Percentiles rank a stretch among this genome's conserved stretches.
Conservation (phyloP, 1,140 invertebrate genomes). For the Heliothis subflexa region DNA sequence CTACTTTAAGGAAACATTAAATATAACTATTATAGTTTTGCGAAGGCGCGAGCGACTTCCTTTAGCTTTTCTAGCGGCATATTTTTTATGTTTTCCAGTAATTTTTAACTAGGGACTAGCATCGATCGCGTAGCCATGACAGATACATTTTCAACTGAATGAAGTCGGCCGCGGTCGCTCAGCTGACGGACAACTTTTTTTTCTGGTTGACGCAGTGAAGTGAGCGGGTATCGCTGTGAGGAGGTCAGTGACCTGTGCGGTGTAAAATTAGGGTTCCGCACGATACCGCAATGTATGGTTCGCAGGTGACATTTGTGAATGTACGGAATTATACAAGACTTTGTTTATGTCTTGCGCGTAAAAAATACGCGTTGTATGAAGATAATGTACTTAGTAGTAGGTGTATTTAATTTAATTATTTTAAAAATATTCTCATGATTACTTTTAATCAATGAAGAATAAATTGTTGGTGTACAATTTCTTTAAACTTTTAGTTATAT, state of each 20-base stretch:
- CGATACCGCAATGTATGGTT: slow-evolving; percentile 18
- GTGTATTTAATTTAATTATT: background rate
- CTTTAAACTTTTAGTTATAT: no score
- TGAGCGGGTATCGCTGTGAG: slow-evolving; percentile 53
- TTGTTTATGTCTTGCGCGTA: background rate
- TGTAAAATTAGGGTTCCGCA: slow-evolving; percentile 53
- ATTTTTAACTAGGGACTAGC: slow-evolving; percentile 72
- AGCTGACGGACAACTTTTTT: slow-evolving; percentile 79
- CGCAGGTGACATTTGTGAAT: slow-evolving; percentile 10
- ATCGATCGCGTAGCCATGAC: slow-evolving; percentile 83
- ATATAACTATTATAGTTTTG: slow-evolving; percentile 67
- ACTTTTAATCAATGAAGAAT: no score
- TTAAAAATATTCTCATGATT: background rate
- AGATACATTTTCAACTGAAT: slow-evolving; percentile 74
- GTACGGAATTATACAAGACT: background rate
- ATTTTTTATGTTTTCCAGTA: slow-evolving; percentile 79
- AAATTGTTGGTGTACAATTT: no score
- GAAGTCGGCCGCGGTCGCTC: slow-evolving; percentile 75
- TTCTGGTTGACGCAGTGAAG: slow-evolving; percentile 67
- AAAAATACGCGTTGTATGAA: no score
- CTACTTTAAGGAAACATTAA: slow-evolving; percentile 58
- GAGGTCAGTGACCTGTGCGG: slow-evolving; percentile 69
- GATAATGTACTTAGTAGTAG: no score
- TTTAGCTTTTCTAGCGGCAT: slow-evolving; percentile 69
- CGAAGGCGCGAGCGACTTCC: slow-evolving; percentile 60